A percentile compares a stretch with the other conserved stretches of the same genome.
Evolutionary conservation across 2,888 invertebrate species (phyloP).

Genomic region (Lasioglossum morio): DNA sequence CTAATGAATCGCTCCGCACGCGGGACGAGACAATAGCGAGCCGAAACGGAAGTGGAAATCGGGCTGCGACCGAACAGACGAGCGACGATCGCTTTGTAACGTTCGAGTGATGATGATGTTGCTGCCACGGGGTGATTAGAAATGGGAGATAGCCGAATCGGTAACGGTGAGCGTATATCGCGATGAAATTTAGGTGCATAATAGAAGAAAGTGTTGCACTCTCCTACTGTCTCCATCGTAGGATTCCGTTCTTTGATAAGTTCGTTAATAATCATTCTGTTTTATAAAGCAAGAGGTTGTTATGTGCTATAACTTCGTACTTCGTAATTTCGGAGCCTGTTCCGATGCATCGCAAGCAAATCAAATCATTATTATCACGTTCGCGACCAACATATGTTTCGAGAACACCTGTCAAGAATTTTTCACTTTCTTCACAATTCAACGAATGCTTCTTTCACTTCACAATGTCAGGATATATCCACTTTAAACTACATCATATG

Average conservation of each 20-base stretch:
- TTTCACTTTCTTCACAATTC: background rate
- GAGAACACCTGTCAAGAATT: background rate
- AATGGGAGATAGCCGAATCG: background rate
- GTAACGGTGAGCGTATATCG: background rate
- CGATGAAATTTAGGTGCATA: background rate
- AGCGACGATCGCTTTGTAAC: background rate
- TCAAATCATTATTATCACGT: background rate
- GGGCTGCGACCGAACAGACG: background rate
- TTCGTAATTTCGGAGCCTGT: background rate
- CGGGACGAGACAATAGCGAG: background rate
- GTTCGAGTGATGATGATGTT: slow-evolving; percentile 1
- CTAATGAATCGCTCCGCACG: slow-evolving; percentile 19
- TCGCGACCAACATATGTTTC: background rate
- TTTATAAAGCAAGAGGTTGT: background rate
- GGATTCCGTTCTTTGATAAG: background rate
- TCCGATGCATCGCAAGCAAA: background rate
- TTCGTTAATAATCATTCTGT: background rate
- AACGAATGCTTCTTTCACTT: background rate
- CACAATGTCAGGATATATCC: background rate
- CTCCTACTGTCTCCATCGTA: background rate
- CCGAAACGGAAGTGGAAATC: slow-evolving; percentile 2
- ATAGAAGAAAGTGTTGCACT: background rate
- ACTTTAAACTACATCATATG: background rate
- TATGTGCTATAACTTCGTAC: background rate
- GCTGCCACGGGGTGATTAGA: background rate